phyloP scores from a whole-genome alignment of 2,888 invertebrate species.

The Osmoderma eremita region DNA sequence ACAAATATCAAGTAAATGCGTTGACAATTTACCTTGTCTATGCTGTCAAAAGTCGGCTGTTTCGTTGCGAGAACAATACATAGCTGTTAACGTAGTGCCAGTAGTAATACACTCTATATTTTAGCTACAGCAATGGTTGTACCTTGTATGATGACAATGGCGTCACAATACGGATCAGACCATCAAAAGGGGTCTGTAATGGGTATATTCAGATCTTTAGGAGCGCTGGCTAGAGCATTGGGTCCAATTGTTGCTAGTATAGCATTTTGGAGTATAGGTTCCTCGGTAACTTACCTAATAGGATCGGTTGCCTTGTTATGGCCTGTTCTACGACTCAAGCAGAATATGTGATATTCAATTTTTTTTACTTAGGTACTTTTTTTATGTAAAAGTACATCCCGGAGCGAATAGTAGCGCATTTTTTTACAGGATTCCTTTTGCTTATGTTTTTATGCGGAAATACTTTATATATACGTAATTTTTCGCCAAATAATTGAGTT shows the following conservation, averaged over 20 bases:
- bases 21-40: too few relatives aligned
- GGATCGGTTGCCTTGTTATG: constrained; percentile 81
- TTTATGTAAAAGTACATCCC: too few relatives aligned
- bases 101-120: constrained; percentile 40
- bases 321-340: constrained; percentile 76
- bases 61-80: too few relatives aligned
- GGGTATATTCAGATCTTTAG: constrained; percentile 93
- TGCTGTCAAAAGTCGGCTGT: too few relatives aligned
- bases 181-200: constrained; percentile 92
- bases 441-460: too few relatives aligned
- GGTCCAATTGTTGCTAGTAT: constrained; percentile 91
- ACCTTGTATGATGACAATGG: constrained; percentile 92
- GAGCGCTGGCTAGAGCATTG: constrained; percentile 90
- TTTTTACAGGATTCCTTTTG: too few relatives aligned
- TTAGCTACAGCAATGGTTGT: constrained; percentile 92
- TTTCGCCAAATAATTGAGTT: too few relatives aligned
- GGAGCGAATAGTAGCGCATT: neutral
- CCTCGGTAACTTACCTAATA: constrained; percentile 80
- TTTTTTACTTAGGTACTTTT: neutral
- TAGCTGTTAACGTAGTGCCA: constrained; percentile 41
- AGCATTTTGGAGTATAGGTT: constrained; percentile 92
- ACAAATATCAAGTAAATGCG: too few relatives aligned
- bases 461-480: too few relatives aligned
- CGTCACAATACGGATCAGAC: constrained; percentile 82
- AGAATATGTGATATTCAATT: constrained; percentile 14